Evolutionary conservation across 2,113 vertebrate genomes (phyloP).

Genomic region (Rhinopomastus cyanomelas): DNA sequence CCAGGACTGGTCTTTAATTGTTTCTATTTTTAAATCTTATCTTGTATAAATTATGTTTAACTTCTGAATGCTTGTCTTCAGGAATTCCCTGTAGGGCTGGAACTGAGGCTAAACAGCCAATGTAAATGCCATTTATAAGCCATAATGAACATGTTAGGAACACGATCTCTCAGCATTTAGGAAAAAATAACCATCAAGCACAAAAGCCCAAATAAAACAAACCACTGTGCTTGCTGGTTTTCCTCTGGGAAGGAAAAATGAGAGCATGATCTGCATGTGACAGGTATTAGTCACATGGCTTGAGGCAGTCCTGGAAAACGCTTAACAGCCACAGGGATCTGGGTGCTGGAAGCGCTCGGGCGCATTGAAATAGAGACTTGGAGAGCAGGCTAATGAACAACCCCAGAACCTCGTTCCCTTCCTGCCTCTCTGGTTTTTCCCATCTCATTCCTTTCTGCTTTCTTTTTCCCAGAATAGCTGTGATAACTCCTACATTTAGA

Average conservation of each 20-base stretch:
- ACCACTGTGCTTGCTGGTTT: background rate
- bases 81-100: background rate
- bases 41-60: background rate
- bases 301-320: background rate
- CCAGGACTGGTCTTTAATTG: background rate
- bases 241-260: background rate
- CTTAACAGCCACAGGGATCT: background rate
- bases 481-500: background rate
- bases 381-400: background rate
- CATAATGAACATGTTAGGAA: background rate
- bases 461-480: background rate
- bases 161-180: background rate
- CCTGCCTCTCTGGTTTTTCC: background rate
- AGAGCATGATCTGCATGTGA: background rate
- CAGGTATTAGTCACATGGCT: background rate
- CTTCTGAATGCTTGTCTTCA: background rate
- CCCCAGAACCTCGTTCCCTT: background rate
- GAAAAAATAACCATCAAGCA: background rate
- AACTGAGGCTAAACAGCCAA: background rate
- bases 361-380: background rate
- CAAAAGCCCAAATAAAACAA: background rate
- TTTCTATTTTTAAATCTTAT: background rate
- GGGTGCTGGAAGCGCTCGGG: background rate
- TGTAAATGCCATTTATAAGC: background rate
- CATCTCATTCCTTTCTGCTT: background rate